These are phyloP conservation scores for Pseudomyrmex pallidus DNA, from an alignment of 1,140 invertebrate species.

Conservation along the genomic window DNA sequence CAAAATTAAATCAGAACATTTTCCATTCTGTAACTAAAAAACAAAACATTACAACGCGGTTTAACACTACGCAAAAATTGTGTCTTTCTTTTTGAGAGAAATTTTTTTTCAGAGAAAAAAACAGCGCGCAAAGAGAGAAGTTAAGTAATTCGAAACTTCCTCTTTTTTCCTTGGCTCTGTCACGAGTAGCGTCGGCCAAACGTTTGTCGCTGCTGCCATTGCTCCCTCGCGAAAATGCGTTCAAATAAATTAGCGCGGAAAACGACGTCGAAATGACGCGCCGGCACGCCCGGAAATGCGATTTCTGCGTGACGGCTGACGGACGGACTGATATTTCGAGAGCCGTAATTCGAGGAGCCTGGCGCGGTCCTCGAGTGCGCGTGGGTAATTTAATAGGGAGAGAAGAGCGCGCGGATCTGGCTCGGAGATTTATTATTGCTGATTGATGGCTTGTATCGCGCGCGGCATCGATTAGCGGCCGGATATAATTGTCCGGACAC, in stretches of 20 bases:
- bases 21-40: no score
- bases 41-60: no score
- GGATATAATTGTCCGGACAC: constrained; percentile 41
- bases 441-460: constrained; percentile 55
- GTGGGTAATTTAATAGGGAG: constrained; percentile 48
- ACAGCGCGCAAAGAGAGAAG: not conserved
- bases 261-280: constrained; percentile 56
- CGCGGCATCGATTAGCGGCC: constrained; percentile 41
- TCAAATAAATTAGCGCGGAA: constrained; percentile 55
- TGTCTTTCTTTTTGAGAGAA: not conserved
- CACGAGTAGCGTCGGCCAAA: not conserved
- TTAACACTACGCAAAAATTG: no score
- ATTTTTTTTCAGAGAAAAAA: not conserved
- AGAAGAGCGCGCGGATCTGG: constrained; percentile 34
- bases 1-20: not conserved
- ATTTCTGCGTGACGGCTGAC: constrained; percentile 60
- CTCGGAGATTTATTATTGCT: constrained; percentile 50
- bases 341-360: constrained; percentile 55
- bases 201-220: not conserved
- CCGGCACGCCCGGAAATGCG: constrained; percentile 52
- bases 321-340: constrained; percentile 59
- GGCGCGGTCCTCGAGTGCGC: constrained; percentile 44
- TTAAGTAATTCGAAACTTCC: not conserved
- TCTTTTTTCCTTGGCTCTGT: not conserved
- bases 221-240: constrained; percentile 42